These are phyloP conservation scores for Datnioides undecimradiatus DNA, from an alignment of 2,113 vertebrate genomes.

Conservation along the genomic window DNA sequence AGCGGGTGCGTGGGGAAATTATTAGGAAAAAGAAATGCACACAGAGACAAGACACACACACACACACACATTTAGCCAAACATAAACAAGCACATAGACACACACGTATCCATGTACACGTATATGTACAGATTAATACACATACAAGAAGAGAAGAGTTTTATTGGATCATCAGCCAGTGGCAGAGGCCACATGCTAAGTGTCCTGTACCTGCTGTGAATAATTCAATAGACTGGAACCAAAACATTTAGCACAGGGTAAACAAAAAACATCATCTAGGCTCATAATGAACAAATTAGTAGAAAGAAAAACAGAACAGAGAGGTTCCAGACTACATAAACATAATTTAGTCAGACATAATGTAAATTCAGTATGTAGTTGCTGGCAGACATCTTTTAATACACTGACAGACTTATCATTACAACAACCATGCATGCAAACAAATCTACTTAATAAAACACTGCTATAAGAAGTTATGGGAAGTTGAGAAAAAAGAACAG, in stretches of 20 bases:
- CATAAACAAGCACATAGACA: not conserved
- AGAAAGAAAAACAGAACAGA: not conserved
- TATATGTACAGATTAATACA: constrained; percentile 34
- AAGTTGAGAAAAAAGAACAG: no score
- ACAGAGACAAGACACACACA: constrained; percentile 2
- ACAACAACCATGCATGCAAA: not conserved
- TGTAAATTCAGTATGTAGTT: not conserved
- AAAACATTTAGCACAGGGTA: constrained; percentile 37
- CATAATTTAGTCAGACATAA: not conserved
- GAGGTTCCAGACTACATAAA: not conserved
- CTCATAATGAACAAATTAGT: constrained; percentile 21
- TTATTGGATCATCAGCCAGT: constrained; percentile 52
- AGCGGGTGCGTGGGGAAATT: constrained; percentile 35
- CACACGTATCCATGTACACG: not conserved
- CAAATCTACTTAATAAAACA: not conserved
- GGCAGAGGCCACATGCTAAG: constrained; percentile 39
- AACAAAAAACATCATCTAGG: constrained; percentile 17
- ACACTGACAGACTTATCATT: not conserved
- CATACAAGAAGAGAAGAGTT: constrained; percentile 21
- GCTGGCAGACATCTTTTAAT: not conserved
- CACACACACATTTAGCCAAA: constrained; percentile 17
- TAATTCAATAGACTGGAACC: constrained; percentile 44
- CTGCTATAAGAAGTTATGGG: no score
- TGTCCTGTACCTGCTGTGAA: constrained; percentile 38
- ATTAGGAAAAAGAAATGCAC: constrained; percentile 25